Evolutionary conservation across 1,140 invertebrate genomes (phyloP).

Genomic region (Magallana gigas): DNA sequence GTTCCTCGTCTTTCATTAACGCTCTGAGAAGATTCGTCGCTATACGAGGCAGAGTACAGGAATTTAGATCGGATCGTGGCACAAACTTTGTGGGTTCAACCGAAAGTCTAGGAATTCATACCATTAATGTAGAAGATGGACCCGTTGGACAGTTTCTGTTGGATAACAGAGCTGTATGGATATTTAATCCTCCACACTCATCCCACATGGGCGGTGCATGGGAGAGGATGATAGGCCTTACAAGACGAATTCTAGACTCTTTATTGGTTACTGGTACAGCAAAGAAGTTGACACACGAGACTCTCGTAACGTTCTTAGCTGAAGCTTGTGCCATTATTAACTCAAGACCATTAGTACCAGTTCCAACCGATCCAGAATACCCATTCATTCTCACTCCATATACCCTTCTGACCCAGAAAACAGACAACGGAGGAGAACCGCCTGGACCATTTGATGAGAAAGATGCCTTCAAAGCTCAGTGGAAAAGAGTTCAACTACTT

Average conservation of each 20-base stretch:
- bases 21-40: too few species aligned
- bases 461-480: conserved; percentile 33
- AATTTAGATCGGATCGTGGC: too few species aligned
- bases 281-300: conserved; percentile 31
- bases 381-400: conserved; percentile 32
- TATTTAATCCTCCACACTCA: conserved; percentile 43
- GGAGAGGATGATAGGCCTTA: conserved; percentile 55
- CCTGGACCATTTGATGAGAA: conserved; percentile 31
- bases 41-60: too few species aligned
- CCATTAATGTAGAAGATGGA: conserved; percentile 7
- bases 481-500: conserved; percentile 47
- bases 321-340: conserved; percentile 41
- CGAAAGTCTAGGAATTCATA: background rate
- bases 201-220: conserved; percentile 49
- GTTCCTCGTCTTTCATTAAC: too few species aligned
- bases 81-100: too few species aligned
- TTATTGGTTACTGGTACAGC: conserved; percentile 13
- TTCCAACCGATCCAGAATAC: conserved; percentile 33
- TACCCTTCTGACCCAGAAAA: conserved; percentile 39
- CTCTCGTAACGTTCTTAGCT: conserved; percentile 34
- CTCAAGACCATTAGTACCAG: conserved; percentile 29
- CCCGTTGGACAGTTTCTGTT: conserved; percentile 31
- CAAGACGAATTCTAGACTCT: conserved; percentile 41
- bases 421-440: background rate
- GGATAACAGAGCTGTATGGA: conserved; percentile 6